phyloP scores from a whole-genome alignment of 2,797 vertebrate species.

The Eulemur rubriventer region DNA sequence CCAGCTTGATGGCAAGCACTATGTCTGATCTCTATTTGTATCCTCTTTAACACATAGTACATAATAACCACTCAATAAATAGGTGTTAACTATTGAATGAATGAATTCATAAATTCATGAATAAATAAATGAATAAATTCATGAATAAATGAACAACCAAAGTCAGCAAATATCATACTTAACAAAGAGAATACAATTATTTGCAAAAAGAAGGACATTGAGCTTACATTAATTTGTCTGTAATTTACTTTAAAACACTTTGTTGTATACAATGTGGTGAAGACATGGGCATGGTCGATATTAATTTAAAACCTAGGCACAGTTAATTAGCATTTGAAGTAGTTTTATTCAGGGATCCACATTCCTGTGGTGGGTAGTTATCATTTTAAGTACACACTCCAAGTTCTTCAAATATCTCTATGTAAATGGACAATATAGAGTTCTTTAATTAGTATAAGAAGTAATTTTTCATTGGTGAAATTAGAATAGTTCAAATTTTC shows the following conservation, averaged over 20 bases:
- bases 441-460: background rate
- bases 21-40: background rate
- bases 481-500: background rate
- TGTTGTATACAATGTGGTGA: background rate
- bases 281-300: background rate
- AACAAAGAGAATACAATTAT: slow-evolving; percentile 14
- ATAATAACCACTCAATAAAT: slow-evolving; percentile 21
- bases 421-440: background rate
- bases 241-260: slow-evolving; percentile 39
- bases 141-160: slow-evolving; percentile 17
- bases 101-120: background rate
- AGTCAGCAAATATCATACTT: background rate
- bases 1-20: background rate
- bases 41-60: slow-evolving; percentile 9
- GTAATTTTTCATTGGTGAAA: background rate
- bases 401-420: slow-evolving; percentile 1
- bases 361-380: background rate
- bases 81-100: slow-evolving; percentile 42
- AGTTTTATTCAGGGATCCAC: background rate
- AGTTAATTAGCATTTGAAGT: background rate
- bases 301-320: background rate
- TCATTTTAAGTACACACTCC: background rate
- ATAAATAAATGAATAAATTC: background rate
- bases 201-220: background rate
- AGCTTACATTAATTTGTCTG: background rate